These are phyloP conservation scores for Cosmia trapezina DNA, from an alignment of 2,888 invertebrate species.

Conservation along the genomic window DNA sequence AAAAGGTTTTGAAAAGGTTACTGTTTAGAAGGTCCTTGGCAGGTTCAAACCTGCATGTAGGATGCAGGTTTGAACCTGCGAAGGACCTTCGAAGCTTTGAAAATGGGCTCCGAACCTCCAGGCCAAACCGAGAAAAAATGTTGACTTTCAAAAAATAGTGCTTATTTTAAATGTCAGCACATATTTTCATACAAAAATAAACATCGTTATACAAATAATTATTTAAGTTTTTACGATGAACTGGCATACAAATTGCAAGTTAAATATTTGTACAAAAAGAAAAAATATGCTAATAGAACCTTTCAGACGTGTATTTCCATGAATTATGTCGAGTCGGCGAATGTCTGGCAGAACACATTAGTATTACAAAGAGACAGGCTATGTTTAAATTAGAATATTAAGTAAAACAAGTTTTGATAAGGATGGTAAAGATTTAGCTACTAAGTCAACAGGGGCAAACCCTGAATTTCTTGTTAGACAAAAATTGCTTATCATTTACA, in stretches of 20 bases:
- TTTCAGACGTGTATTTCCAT: constrained; percentile 50
- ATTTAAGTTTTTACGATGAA: constrained; percentile 33
- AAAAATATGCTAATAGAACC: constrained; percentile 51
- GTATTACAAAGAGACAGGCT: constrained; percentile 45
- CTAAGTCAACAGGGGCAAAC: constrained; percentile 3
- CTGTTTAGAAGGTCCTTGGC: too few relatives aligned
- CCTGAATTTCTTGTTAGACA: neutral
- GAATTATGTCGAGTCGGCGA: constrained; percentile 40
- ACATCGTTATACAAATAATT: constrained; percentile 41
- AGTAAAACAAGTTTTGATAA: constrained; percentile 23
- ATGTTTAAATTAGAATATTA: constrained; percentile 57
- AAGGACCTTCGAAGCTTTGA: too few relatives aligned
- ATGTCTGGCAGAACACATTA: constrained; percentile 49
- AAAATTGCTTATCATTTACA: neutral
- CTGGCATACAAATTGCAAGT: constrained; percentile 32
- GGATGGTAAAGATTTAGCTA: constrained; percentile 10
- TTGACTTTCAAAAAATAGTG: too few relatives aligned
- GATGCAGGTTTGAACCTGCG: too few relatives aligned
- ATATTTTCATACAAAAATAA: constrained; percentile 24
- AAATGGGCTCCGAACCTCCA: too few relatives aligned
- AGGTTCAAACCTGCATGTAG: too few relatives aligned
- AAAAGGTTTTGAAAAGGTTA: too few relatives aligned
- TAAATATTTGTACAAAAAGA: constrained; percentile 47
- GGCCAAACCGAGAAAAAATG: too few relatives aligned
- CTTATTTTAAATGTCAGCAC: neutral